phyloP scores from a whole-genome alignment of 2,113 vertebrate genomes.

The Embiotoca jacksoni region DNA sequence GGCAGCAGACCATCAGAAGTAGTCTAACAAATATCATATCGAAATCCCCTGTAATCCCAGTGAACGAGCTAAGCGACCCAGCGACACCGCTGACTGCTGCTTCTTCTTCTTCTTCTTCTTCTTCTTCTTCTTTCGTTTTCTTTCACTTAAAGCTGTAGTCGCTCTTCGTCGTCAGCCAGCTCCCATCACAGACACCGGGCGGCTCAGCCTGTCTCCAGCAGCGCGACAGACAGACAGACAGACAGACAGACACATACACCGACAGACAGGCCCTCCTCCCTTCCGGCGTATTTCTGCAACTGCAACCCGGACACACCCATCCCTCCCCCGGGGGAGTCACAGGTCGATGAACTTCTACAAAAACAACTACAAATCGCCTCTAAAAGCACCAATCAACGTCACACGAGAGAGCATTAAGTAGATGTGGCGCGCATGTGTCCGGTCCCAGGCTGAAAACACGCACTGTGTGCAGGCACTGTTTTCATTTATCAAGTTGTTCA shows the following conservation, averaged over 20 bases:
- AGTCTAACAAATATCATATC: conserved; percentile 76
- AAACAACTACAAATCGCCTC: background rate
- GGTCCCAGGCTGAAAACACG: background rate
- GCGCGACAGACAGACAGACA: conserved; percentile 37
- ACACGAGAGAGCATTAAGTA: background rate
- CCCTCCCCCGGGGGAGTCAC: background rate
- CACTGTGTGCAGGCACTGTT: background rate
- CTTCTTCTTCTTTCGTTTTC: conserved; percentile 61
- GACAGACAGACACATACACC: background rate
- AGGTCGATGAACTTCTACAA: background rate
- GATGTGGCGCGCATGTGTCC: background rate
- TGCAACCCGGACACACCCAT: conserved; percentile 44
- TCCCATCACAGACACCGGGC: conserved; percentile 60
- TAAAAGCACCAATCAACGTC: background rate
- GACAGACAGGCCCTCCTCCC: conserved; percentile 57
- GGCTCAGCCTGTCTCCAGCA: conserved; percentile 43
- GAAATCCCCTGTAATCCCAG: conserved; percentile 58
- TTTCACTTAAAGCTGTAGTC: conserved; percentile 74
- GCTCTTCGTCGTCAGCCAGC: conserved; percentile 64
- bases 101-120: conserved; percentile 68
- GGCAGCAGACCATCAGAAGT: conserved; percentile 70
- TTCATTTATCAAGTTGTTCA: conserved; percentile 2
- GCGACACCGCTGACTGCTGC: conserved; percentile 35
- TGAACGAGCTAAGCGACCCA: conserved; percentile 21
- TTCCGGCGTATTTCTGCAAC: conserved; percentile 38